phyloP scores from a whole-genome alignment of 2,113 vertebrate genomes.

The Sula dactylatra region DNA sequence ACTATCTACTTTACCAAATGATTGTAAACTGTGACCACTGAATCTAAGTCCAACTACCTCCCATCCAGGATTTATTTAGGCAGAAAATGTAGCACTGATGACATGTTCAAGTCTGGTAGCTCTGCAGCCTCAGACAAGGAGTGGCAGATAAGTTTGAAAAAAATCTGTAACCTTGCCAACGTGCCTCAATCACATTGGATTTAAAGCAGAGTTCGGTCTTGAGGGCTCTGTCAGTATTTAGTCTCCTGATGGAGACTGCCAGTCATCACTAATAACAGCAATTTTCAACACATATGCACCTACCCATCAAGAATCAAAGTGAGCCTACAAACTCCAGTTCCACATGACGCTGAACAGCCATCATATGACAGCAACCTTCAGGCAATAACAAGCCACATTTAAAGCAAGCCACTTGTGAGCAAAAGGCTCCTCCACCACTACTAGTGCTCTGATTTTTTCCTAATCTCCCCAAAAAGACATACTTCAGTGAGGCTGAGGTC shows the following conservation, averaged over 20 bases:
- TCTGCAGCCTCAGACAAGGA: background rate
- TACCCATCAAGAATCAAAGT: background rate
- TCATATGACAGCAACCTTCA: background rate
- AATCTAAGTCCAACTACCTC: background rate
- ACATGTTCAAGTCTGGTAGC: background rate
- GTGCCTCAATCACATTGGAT: background rate
- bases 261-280: background rate
- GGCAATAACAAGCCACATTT: background rate
- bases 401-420: background rate
- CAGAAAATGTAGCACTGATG: background rate
- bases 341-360: background rate
- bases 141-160: background rate
- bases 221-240: background rate
- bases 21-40: background rate
- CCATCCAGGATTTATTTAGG: background rate
- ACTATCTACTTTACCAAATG: background rate
- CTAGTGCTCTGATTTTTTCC: background rate
- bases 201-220: background rate
- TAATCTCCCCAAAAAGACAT: background rate
- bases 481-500: background rate
- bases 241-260: background rate
- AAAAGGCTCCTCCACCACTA: background rate
- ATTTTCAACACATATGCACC: background rate
- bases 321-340: background rate
- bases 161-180: background rate